Evolutionary conservation across 2,888 invertebrate species (phyloP).

Genomic region (Ophion slaviceki): DNA sequence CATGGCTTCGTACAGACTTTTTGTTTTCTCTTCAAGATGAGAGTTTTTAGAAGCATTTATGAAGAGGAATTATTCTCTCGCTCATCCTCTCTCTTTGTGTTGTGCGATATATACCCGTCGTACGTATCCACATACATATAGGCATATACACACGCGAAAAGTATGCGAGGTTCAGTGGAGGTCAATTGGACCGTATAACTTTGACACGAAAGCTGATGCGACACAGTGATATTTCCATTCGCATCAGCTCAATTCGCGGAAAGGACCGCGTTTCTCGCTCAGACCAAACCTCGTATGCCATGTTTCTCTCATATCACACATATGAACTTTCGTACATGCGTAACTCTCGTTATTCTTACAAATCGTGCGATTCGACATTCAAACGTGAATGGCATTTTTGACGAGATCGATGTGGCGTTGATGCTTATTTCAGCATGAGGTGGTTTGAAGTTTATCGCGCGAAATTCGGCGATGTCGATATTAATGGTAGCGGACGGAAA

Average conservation of each 20-base stretch:
- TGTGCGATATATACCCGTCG: no score
- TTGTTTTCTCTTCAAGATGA: no score
- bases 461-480: not conserved
- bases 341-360: not conserved
- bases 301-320: no score
- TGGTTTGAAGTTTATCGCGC: not conserved
- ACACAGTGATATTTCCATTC: not conserved
- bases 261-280: not conserved
- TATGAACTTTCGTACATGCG: not conserved
- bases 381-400: not conserved
- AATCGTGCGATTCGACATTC: not conserved
- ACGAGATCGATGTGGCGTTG: not conserved
- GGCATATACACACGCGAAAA: not conserved
- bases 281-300: no score
- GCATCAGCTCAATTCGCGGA: not conserved
- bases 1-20: no score
- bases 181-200: conserved; percentile 18
- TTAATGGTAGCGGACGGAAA: not conserved
- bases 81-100: no score
- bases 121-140: no score
- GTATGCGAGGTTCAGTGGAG: conserved; percentile 17
- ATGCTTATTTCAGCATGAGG: not conserved
- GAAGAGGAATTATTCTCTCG: no score
- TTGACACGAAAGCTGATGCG: conserved; percentile 4
- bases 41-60: no score